These are phyloP conservation scores for Atherix ibis DNA, from an alignment of 2,888 invertebrate genomes.

Conservation along the genomic window DNA sequence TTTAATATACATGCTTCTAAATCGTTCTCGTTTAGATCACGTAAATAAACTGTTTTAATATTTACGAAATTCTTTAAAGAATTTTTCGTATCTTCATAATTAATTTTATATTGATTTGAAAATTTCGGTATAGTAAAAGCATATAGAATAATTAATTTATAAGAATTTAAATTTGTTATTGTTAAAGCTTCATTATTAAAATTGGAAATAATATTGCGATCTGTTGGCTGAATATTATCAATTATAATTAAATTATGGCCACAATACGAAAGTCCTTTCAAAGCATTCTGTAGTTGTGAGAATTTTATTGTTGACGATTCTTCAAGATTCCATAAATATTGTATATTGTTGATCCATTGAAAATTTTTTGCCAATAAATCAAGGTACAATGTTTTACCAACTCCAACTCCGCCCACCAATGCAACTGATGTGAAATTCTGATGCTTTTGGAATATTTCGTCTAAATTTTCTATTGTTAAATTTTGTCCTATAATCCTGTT, in stretches of 20 bases:
- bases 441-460: slow-evolving; percentile 15
- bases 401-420: slow-evolving; percentile 18
- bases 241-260: slow-evolving; percentile 26
- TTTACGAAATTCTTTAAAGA: slow-evolving; percentile 13
- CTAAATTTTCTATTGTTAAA: slow-evolving; percentile 16
- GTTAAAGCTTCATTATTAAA: slow-evolving; percentile 13
- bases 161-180: slow-evolving; percentile 8
- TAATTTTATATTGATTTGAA: slow-evolving; percentile 13
- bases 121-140: slow-evolving; percentile 19
- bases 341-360: slow-evolving; percentile 26
- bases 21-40: slow-evolving; percentile 15
- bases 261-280: slow-evolving; percentile 18
- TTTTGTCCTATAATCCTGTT: slow-evolving; percentile 8
- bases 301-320: slow-evolving; percentile 11
- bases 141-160: slow-evolving; percentile 19
- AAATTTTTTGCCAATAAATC: slow-evolving; percentile 18
- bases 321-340: slow-evolving; percentile 18
- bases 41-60: slow-evolving; percentile 19
- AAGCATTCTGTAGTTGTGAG: slow-evolving; percentile 9
- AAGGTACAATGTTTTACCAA: slow-evolving; percentile 24
- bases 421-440: slow-evolving; percentile 17
- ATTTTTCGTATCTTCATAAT: slow-evolving; percentile 9
- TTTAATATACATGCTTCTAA: slow-evolving; percentile 20
- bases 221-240: slow-evolving; percentile 20
- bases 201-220: slow-evolving; percentile 15